Conservation (phyloP, 2,797 vertebrate genomes). For the Syngnathus rostellatus region DNA sequence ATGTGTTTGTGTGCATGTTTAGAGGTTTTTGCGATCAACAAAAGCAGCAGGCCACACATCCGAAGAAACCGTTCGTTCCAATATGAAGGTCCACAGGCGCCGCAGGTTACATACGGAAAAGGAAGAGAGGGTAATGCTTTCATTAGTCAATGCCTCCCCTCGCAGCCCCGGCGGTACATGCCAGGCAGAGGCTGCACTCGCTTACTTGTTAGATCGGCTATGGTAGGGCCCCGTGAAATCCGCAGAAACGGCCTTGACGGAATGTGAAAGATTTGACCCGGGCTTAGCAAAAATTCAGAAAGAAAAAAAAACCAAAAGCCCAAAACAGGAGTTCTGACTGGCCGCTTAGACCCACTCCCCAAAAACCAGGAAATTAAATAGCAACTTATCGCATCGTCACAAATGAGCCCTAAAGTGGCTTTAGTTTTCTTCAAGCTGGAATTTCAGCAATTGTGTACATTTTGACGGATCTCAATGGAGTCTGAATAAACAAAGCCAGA, state of each 20-base stretch:
- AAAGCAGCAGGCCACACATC: constrained; percentile 72
- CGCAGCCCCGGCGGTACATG: constrained; percentile 66
- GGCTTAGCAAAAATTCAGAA: neutral
- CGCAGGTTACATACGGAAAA: constrained; percentile 98
- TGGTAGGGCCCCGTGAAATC: constrained; percentile 5
- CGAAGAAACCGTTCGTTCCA: constrained; percentile 99
- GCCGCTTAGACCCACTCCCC: no score
- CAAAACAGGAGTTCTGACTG: neutral
- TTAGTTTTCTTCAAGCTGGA: no score
- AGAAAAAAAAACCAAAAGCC: neutral
- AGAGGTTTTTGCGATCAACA: constrained; percentile 49
- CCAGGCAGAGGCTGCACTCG: constrained; percentile 44
- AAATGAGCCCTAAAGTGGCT: no score
- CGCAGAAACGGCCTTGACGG: neutral
- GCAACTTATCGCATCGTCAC: no score
- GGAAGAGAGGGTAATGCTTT: constrained; percentile 99
- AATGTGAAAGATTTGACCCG: neutral
- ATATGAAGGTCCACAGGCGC: constrained; percentile 99
- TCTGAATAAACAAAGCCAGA: neutral
- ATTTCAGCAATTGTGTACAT: no score
- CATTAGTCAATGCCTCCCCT: constrained; percentile 89
- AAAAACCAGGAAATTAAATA: no score
- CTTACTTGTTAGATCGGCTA: constrained; percentile 10
- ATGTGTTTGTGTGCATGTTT: constrained; percentile 29
- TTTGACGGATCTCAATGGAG: neutral